Evolutionary conservation across 2,888 invertebrate genomes (phyloP).

Genomic region (Drymonia ruficornis): DNA sequence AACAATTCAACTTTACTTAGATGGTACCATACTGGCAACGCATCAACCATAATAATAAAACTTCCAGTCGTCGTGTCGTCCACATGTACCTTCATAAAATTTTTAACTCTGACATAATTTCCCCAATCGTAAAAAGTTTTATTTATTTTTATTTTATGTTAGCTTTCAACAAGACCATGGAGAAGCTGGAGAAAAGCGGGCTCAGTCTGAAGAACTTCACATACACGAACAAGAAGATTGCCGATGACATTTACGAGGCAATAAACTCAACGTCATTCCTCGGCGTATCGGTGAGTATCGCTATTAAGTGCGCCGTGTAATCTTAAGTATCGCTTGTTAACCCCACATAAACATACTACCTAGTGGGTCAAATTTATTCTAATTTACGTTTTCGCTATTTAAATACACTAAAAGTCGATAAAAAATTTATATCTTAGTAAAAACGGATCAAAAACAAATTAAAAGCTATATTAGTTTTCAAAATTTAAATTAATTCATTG

Average conservation of each 20-base stretch:
- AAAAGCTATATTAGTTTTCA: too few species aligned
- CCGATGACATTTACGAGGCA: constrained; percentile 97
- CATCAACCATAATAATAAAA: neutral
- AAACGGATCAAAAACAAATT: neutral
- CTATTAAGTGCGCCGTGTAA: constrained; percentile 20
- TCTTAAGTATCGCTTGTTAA: constrained; percentile 19
- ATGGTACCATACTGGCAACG: neutral
- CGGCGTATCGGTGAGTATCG: constrained; percentile 95
- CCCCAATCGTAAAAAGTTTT: constrained; percentile 3
- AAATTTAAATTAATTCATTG: too few species aligned
- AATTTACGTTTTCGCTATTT: neutral
- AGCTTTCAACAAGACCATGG: constrained; percentile 99
- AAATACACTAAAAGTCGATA: too few species aligned
- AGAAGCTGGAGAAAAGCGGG: constrained; percentile 91
- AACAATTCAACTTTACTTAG: neutral
- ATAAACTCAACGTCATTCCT: constrained; percentile 99
- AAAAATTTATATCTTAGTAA: too few species aligned
- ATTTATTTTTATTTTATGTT: constrained; percentile 21
- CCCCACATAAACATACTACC: constrained; percentile 14
- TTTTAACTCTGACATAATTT: neutral
- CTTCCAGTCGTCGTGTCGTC: neutral
- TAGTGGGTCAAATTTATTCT: too few species aligned
- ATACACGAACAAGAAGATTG: constrained; percentile 97
- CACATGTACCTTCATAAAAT: neutral
- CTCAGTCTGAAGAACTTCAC: constrained; percentile 97